These are phyloP conservation scores for Mormyrops boulengeri DNA, from an alignment of 2,797 vertebrate species.

Conservation along the genomic window DNA sequence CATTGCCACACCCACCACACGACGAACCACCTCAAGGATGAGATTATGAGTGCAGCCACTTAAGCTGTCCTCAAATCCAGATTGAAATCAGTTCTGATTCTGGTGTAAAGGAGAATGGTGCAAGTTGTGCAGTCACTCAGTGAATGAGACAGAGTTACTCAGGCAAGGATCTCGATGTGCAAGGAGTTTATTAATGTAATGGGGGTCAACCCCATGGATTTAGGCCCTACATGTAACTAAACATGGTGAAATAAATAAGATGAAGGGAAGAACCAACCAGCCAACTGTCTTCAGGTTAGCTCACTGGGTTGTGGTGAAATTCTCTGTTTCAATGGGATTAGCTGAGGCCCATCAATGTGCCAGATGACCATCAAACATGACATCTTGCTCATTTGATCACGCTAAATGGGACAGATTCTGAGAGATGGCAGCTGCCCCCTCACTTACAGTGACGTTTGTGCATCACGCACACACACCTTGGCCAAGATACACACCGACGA, in stretches of 20 bases:
- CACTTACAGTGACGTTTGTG: not conserved
- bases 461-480: not conserved
- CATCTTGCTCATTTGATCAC: not conserved
- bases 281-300: not conserved
- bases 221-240: not conserved
- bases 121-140: not conserved
- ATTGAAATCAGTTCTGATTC: not conserved
- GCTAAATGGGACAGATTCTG: not conserved
- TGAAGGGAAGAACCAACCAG: not conserved
- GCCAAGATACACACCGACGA: not conserved
- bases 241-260: not conserved
- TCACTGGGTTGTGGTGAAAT: not conserved
- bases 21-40: not conserved
- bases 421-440: not conserved
- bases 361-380: not conserved
- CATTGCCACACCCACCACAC: not conserved
- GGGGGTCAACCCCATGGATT: not conserved
- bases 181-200: not conserved
- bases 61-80: not conserved
- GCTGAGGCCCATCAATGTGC: not conserved
- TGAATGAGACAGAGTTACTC: not conserved
- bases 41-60: not conserved
- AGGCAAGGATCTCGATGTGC: not conserved
- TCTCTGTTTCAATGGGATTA: not conserved
- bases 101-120: not conserved